A percentile compares a stretch with the other conserved stretches of the same genome.
These are phyloP conservation scores for Drosophila nigricruria DNA, from an alignment of 2,888 invertebrate species.

Conservation along the genomic window DNA sequence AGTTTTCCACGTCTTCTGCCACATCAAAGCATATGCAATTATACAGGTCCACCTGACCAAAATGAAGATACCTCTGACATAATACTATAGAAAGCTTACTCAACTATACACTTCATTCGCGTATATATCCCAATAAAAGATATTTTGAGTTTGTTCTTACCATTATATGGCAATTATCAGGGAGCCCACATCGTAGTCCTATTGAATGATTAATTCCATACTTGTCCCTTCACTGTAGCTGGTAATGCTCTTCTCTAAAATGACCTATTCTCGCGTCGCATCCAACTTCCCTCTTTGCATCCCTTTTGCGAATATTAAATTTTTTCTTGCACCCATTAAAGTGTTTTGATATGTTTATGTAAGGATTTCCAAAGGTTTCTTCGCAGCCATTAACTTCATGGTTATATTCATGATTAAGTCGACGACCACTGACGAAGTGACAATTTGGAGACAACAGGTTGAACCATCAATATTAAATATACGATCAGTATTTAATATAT, in stretches of 20 bases:
- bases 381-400: background rate
- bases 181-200: background rate
- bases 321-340: too few species aligned
- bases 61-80: slow-evolving; percentile 8
- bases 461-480: background rate
- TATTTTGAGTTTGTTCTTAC: background rate
- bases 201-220: background rate
- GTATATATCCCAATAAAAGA: background rate
- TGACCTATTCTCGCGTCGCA: background rate
- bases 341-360: too few species aligned
- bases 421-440: too few species aligned
- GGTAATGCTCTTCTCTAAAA: background rate
- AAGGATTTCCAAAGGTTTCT: background rate
- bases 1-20: slow-evolving; percentile 23
- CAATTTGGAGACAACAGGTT: too few species aligned
- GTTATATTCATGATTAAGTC: background rate
- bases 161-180: background rate
- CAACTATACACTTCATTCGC: background rate
- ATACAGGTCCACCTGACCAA: slow-evolving; percentile 20
- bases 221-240: background rate
- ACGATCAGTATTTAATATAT: background rate
- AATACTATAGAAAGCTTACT: background rate
- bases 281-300: too few species aligned
- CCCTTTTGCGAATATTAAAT: background rate
- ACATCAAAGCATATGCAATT: slow-evolving; percentile 52